Evolutionary conservation across 2,888 invertebrate genomes (phyloP), one percentile per base, ranked within the genome.

Genomic region (Zaprionus lineosus): DNA sequence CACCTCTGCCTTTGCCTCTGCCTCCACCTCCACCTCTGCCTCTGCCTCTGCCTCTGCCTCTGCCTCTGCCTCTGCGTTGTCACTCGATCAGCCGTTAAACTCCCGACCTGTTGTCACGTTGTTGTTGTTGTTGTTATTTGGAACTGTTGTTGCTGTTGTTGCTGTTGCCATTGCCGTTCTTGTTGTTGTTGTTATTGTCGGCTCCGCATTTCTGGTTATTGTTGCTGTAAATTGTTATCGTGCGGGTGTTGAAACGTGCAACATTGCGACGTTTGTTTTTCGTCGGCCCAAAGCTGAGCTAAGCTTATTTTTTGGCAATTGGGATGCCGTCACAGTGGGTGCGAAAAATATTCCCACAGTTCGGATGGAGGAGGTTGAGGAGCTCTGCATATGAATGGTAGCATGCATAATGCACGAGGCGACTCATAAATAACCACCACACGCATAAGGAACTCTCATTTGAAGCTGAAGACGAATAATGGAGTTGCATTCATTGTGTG

Each of bases 201-300:
- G 8, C 24, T 24, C n/a, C n/a, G n/a, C n/a, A 4, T 4, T 19
- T 3, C 12, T 36, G 16, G 8, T 58, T 12, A 31, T 29, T 44
- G 19, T 6, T 63, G 28, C n/a, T 26, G 26, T 29, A 11, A 12
- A 29, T 48, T 58, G 59, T 70, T 70, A 50, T 58, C 68, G 52
- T 60, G 75, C 67, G 79, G 76, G 72, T 77, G 76, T 77, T 78
- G 83, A 77, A 77, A 77, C 59, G 43, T 64, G 52, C 33, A 29
- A 21, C 46, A 12, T 58, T 58, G 58, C 58, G 59, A 47, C 19
- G 50, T 31, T 41, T 29, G 24, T 24, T n/a, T 24, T 2, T 7
- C n/a, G n/a, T 8, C 24, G 8, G 4, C 24, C n/a, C n/a, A 28
- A 2, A 28, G 41, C 41, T 28, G 8, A 41, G 29, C 7, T 11